Base-by-base conservation (phyloP, 1,140 invertebrate species). In the Polypedilum pembai region DNA sequence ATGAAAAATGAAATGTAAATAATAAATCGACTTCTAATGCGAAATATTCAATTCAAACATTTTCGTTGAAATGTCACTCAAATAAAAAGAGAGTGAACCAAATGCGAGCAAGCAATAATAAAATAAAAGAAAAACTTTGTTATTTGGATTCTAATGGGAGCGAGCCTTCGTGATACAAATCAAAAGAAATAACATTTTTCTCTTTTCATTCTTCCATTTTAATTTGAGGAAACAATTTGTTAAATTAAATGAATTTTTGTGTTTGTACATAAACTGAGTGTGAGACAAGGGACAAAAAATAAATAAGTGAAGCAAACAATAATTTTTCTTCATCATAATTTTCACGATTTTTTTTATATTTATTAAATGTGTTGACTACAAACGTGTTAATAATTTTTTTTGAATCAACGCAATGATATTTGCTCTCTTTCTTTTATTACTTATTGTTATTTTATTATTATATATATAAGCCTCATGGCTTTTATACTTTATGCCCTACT, bases 371-470 rank as follows among this genome's bases (percentile, higher is more conserved):
- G 41, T 8, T 45, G 45, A 56, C 12, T 56, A 56, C 45, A 56
- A n/a, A 56, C 45, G 45, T 56, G n/a, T 56, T 56, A 56, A 56
- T 56, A 56, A 56, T 56, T 56, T 56, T n/a, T 33, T 56, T 56
- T 56, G n/a, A 56, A 56, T 56, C 45, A 56, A 56, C 45, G 45
- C 12, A 15, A 56, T 12, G 45, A 15, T 56, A 56, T 56, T 56
- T 56, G 45, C 12, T 56, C 24, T 33, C 24, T 33, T 33, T 33
- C 24, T 33, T n/a, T 56, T 56, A 56, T 56, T 56, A 56, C 45
- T 56, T 56, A 56, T 56, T 56, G 45, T n/a, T n/a, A 56, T 56
- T 56, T 56, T 56, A 56, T 56, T 56, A n/a, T n/a, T n/a, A n/a
- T n/a, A 4, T 56, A n/a, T 56, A 56, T 56, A 56, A 56, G 45